Conservation (phyloP, 2,888 invertebrate genomes). For the Gari tellinella region DNA sequence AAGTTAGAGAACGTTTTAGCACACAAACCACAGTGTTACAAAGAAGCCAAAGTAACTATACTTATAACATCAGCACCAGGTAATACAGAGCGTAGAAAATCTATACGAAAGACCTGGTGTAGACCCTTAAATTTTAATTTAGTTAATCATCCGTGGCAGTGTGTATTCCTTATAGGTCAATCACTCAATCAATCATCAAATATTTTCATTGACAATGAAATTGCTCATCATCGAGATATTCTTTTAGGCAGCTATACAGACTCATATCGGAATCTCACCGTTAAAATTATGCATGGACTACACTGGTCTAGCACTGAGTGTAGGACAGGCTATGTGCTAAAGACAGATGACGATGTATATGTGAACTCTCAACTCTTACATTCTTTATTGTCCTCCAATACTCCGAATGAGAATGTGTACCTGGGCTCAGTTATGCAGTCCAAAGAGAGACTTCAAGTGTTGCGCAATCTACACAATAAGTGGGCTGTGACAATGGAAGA, state of each 20-base stretch:
- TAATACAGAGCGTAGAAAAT: slow-evolving; percentile 67
- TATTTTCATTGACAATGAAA: slow-evolving; percentile 59
- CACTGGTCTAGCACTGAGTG: slow-evolving; percentile 73
- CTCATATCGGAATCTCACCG: slow-evolving; percentile 80
- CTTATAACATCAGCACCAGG: slow-evolving; percentile 74
- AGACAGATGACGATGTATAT: slow-evolving; percentile 83
- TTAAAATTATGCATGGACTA: slow-evolving; percentile 80
- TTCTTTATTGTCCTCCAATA: slow-evolving; percentile 62
- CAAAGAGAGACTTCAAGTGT: slow-evolving; percentile 67
- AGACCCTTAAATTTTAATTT: slow-evolving; percentile 57
- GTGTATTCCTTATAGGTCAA: slow-evolving; percentile 77
- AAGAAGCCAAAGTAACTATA: slow-evolving; percentile 62
- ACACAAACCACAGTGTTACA: slow-evolving; percentile 53
- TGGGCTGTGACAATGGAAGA: slow-evolving; percentile 79
- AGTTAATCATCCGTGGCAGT: slow-evolving; percentile 67
- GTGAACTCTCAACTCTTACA: slow-evolving; percentile 75
- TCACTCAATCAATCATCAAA: slow-evolving; percentile 32
- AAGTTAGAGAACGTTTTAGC: slow-evolving; percentile 43
- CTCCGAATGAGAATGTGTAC: slow-evolving; percentile 69
- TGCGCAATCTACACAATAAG: slow-evolving; percentile 74
- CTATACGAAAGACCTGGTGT: slow-evolving; percentile 77
- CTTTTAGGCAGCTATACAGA: slow-evolving; percentile 80
- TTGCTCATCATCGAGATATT: slow-evolving; percentile 68
- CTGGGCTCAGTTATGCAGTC: slow-evolving; percentile 77
- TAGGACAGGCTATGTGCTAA: slow-evolving; percentile 72